A percentile compares a stretch with the other conserved stretches of the same genome.
Conservation (phyloP, 2,888 invertebrate species). For the Arenicola marina region DNA sequence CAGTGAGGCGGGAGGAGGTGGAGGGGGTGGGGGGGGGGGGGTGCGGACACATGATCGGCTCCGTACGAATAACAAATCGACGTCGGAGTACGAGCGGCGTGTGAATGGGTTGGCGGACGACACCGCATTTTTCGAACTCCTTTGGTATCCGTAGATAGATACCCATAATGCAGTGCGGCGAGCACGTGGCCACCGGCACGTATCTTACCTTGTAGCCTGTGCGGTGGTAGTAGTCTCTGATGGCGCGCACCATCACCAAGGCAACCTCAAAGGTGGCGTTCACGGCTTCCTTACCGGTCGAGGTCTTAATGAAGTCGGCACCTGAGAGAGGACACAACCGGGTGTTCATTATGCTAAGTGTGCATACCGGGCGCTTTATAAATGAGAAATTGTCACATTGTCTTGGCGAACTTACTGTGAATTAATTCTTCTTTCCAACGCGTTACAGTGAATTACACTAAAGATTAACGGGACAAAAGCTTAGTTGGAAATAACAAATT, state of each 20-base stretch:
- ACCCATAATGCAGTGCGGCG: neutral
- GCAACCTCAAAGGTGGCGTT: conserved; percentile 93
- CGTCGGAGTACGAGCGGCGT: neutral
- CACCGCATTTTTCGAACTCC: neutral
- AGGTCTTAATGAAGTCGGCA: conserved; percentile 97
- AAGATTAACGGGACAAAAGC: neutral
- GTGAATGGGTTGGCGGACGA: neutral
- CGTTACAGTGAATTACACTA: neutral
- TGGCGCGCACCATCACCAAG: conserved; percentile 91
- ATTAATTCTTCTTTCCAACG: no score
- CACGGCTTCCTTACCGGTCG: conserved; percentile 90
- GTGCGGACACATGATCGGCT: no score
- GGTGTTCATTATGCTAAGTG: no score
- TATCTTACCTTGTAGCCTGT: conserved; percentile 69
- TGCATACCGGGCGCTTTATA: no score
- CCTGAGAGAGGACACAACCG: no score
- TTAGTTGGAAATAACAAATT: neutral
- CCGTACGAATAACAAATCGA: no score
- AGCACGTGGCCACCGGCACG: neutral
- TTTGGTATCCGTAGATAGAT: neutral
- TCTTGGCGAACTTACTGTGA: no score
- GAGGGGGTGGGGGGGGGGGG: no score
- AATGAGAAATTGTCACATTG: no score
- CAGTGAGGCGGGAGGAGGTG: no score
- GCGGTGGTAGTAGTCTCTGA: conserved; percentile 73